Base-by-base conservation (phyloP, 2,888 invertebrate species). In the Drosophila affinis region DNA sequence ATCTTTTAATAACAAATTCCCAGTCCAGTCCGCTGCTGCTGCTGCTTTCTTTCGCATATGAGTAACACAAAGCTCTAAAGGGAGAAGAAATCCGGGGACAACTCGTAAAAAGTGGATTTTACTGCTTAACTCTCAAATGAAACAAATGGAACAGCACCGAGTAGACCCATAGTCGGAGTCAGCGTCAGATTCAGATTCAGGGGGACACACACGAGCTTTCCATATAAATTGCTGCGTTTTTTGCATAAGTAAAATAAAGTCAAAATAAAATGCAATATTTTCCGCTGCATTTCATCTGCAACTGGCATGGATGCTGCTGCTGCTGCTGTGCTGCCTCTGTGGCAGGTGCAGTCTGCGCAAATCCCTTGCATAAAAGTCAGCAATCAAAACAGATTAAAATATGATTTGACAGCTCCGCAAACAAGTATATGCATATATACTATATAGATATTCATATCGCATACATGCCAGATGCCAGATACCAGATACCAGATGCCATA, bases 341-440 rank as follows among this genome's bases (percentile, higher is more conserved):
- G 45, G 27, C 61, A 27, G 63, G 51, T 59, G 62, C 59, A 51
- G 72, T 59, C 64, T 69, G 74, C 81, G 83, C 80, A 90, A 90
- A 90, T 90, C 89, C 91, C 79, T 79, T 79, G 78, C 85, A 81
- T 88, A 89, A 88, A 90, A 91, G 90, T 90, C 91, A 91, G 87
- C 90, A 90, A 91, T 91, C 90, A 90, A 91, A 88, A 84, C 86
- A 90, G 90, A 90, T 90, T 90, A 90, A 90, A 90, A 90, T 90
- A 91, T 90, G 90, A 90, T 90, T 90, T 90, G 89, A 90, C 90
- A 89, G 90, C 81, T 69, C 68, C 83, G 74, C 75, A 77, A 69
- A 78, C 85, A 73, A 59, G 47, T 55, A 46, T 63, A 65, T 59
- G 34, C 17, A 56, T 45, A 47, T 27, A 62, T 58, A 57, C n/a